Conservation (phyloP, 2,113 vertebrate genomes). For the Albula glossodonta region DNA sequence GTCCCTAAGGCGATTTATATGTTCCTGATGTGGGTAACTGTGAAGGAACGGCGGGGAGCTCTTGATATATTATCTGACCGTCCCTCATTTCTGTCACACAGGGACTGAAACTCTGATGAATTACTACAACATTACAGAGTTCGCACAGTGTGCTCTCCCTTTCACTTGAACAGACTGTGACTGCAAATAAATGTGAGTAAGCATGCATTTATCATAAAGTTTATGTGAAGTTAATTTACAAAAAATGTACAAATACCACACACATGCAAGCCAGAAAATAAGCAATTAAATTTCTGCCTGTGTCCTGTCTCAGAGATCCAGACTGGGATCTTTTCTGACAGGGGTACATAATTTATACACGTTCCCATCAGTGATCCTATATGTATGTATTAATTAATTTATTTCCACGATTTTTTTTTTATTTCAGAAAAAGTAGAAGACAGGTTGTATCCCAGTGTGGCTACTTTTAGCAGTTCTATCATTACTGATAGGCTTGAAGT, state of each 20-base stretch:
- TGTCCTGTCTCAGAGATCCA: slow-evolving; percentile 5
- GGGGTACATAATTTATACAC: slow-evolving; percentile 26
- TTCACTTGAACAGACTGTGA: not conserved
- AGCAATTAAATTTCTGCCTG: not conserved
- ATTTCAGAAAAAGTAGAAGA: not conserved
- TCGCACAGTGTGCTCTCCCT: not conserved
- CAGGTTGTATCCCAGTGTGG: not conserved
- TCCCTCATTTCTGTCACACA: slow-evolving; percentile 16
- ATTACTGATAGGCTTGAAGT: not conserved
- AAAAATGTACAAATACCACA: not conserved
- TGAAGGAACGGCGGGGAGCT: slow-evolving; percentile 16
- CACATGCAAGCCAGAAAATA: not conserved
- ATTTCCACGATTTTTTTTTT: not conserved
- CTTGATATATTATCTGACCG: slow-evolving; percentile 30
- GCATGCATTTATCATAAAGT: not conserved
- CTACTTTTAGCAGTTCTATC: slow-evolving; percentile 20
- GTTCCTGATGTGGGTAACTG: slow-evolving; percentile 28
- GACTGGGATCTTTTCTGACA: slow-evolving; percentile 12
- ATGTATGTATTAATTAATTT: slow-evolving; percentile 25
- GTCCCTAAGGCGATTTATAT: slow-evolving; percentile 35
- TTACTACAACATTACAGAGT: slow-evolving; percentile 25
- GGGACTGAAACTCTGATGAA: slow-evolving; percentile 28
- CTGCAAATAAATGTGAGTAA: not conserved
- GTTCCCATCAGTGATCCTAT: slow-evolving; percentile 22
- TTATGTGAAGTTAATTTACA: no score